phyloP scores from a whole-genome alignment of 2,888 invertebrate species.

The Parochlus steinenii region DNA sequence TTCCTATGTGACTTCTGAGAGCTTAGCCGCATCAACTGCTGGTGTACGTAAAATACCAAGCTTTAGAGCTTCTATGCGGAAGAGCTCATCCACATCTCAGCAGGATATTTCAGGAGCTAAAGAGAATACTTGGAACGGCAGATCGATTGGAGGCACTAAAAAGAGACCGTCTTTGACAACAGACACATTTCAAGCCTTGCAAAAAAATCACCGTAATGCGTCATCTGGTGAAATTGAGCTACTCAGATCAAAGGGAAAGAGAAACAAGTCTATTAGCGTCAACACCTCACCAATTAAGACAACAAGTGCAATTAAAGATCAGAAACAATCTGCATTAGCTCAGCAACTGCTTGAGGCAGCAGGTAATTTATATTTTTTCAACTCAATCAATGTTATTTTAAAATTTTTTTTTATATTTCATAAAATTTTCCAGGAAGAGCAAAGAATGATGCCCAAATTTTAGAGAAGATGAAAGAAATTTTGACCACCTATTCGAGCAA shows the following conservation, averaged over 20 bases:
- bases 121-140: conserved; percentile 55
- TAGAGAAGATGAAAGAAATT: conserved; percentile 56
- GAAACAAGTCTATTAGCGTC: conserved; percentile 31
- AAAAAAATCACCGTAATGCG: conserved; percentile 22
- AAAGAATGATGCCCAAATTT: conserved; percentile 54
- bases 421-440: too few relatives aligned
- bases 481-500: conserved; percentile 37
- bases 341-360: conserved; percentile 57
- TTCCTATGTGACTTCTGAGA: conserved; percentile 18
- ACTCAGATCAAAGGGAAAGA: conserved; percentile 34
- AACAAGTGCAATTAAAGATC: conserved; percentile 38
- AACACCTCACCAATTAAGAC: conserved; percentile 41
- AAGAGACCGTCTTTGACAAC: conserved; percentile 36
- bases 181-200: conserved; percentile 40
- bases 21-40: conserved; percentile 13
- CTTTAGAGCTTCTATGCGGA: conserved; percentile 30
- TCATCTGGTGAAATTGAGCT: conserved; percentile 31
- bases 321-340: conserved; percentile 37
- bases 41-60: conserved; percentile 25
- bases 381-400: too few relatives aligned
- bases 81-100: conserved; percentile 33
- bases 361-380: too few relatives aligned
- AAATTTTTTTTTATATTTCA: too few relatives aligned
- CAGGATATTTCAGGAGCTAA: conserved; percentile 34
- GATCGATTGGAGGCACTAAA: conserved; percentile 27